phyloP scores from a whole-genome alignment of 2,113 vertebrate species.

The Oostethus manadensis region DNA sequence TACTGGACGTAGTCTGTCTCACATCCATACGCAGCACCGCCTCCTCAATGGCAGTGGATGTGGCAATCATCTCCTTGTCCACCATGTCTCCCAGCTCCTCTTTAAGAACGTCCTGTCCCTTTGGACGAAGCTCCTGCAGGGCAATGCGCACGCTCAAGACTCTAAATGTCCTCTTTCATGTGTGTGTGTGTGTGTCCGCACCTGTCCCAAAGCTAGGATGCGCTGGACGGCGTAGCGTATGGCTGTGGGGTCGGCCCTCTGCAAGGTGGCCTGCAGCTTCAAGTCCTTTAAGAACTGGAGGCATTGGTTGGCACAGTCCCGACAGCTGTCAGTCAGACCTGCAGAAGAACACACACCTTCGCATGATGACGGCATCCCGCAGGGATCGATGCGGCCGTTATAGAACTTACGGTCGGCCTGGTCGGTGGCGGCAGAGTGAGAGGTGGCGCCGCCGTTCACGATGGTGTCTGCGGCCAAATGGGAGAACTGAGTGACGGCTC shows the following conservation, averaged over 20 bases:
- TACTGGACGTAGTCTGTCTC: constrained; percentile 5
- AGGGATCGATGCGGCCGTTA: background rate
- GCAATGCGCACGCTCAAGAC: background rate
- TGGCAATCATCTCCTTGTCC: constrained; percentile 91
- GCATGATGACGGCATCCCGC: too few relatives aligned
- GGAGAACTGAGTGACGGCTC: constrained; percentile 80
- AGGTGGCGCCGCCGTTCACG: constrained; percentile 78
- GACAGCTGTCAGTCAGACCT: constrained; percentile 82
- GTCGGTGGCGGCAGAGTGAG: constrained; percentile 81
- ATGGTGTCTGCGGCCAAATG: constrained; percentile 86
- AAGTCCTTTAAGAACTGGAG: constrained; percentile 78
- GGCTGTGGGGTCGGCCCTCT: constrained; percentile 59
- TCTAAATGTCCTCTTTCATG: background rate
- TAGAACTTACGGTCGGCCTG: constrained; percentile 82
- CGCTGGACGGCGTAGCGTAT: constrained; percentile 63
- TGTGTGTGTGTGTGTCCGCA: constrained; percentile 29
- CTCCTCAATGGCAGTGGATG: constrained; percentile 79
- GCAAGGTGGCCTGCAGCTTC: constrained; percentile 72
- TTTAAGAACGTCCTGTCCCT: constrained; percentile 79
- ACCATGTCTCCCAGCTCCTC: constrained; percentile 89
- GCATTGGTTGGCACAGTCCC: constrained; percentile 79
- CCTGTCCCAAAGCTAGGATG: constrained; percentile 81
- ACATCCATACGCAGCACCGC: constrained; percentile 88
- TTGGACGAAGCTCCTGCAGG: constrained; percentile 79
- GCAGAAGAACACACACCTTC: background rate